phyloP scores from a whole-genome alignment of 2,888 invertebrate species.

The Latrodectus hesperus region DNA sequence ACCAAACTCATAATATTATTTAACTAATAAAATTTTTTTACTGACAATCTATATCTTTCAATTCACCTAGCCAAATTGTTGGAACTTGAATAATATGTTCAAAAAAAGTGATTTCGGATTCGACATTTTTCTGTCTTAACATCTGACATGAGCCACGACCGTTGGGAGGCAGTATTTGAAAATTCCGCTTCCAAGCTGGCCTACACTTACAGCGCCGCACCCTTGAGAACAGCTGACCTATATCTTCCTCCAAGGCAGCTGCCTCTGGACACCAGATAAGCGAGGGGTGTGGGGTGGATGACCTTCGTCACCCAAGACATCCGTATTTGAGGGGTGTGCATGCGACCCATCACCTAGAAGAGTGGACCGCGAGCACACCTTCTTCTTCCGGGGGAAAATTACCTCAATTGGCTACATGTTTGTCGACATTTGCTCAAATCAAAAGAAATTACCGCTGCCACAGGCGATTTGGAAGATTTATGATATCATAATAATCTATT shows the following conservation, averaged over 20 bases:
- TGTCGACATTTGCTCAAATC: too few species aligned
- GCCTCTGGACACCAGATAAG: background rate
- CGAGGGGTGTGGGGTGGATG: background rate
- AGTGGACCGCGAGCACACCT: background rate
- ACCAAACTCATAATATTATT: too few species aligned
- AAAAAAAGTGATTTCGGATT: too few species aligned
- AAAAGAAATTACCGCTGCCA: too few species aligned
- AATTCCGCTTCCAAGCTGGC: background rate
- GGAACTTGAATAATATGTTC: too few species aligned
- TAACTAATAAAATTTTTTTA: too few species aligned
- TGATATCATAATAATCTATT: too few species aligned
- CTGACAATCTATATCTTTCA: too few species aligned
- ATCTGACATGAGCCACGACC: background rate
- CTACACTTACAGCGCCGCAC: background rate
- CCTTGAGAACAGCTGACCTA: background rate
- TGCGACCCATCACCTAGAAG: slow-evolving; percentile 6
- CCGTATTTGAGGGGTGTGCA: background rate
- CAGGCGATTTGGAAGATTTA: too few species aligned
- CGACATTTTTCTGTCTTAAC: too few species aligned
- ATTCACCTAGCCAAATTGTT: too few species aligned
- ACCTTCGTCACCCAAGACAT: background rate
- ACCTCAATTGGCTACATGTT: too few species aligned
- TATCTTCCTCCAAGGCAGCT: background rate
- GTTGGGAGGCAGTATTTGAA: background rate
- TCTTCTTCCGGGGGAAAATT: background rate